Base-by-base conservation (phyloP, 1,140 invertebrate species). In the Caenorhabditis inopinata region DNA sequence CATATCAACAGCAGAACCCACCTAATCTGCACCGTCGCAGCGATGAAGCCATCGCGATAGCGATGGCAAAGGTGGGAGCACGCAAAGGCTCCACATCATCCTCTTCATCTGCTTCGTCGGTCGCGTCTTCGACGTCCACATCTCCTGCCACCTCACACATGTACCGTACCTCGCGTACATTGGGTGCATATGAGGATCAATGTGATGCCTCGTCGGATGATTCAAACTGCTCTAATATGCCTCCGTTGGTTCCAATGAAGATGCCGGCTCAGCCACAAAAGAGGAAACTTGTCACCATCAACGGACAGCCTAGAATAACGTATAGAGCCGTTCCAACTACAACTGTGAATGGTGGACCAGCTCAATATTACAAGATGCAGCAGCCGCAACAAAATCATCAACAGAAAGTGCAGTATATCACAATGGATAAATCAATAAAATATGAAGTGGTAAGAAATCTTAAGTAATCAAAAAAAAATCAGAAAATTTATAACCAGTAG, bases 241-340 rank as follows among this genome's bases (percentile, higher is more conserved):
- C 58, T 38, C 32, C 58, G 38, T 21, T 68, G 58, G 58, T 68
- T 7, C 58, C 58, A 68, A 68, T 68, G 58, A 68, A 68, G 25
- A 68, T 68, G 58, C 9, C 29, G 7, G 32, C 25, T 16, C 58
- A 68, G n/a, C 32, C 58, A 27, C 7, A 11, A 25, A 68, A 68
- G 12, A 38, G 58, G 21, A 68, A 68, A 18, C n/a, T 68, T 68
- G 58, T 68, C 9, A 68, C 32, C 7, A 42, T 68, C 29, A 38
- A 35, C 9, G 58, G 32, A 32, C 16, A 9, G 16, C 32, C 58
- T 21, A 38, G 32, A 42, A n/a, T 38, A 29, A 21, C 32, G 2
- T 42, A 68, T 11, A 68, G 32, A 68, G 32, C 58, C 0, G 29
- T 38, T 68, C 32, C 58, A 68, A 32, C 58, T 9, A 21, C 58